These are phyloP conservation scores for Brachyalestes nurse DNA, from an alignment of 2,797 vertebrate genomes.

Conservation along the genomic window DNA sequence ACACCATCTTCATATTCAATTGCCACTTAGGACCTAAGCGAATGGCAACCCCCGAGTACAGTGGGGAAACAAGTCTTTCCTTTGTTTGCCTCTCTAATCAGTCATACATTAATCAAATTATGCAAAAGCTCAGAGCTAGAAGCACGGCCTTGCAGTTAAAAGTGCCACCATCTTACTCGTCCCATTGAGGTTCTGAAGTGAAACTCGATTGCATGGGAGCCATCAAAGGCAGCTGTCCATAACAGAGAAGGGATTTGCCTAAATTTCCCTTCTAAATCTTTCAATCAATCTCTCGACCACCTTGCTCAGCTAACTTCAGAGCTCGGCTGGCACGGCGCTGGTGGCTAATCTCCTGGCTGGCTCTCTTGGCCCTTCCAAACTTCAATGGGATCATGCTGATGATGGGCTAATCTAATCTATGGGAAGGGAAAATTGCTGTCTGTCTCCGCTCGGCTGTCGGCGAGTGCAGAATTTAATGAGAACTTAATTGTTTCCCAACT, in stretches of 20 bases:
- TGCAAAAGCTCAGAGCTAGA: conserved; percentile 27
- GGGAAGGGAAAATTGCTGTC: conserved; percentile 57
- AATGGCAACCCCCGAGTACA: conserved; percentile 2
- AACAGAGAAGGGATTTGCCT: conserved; percentile 45
- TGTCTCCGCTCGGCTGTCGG: conserved; percentile 54
- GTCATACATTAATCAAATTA: conserved; percentile 40
- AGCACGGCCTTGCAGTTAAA: conserved; percentile 16
- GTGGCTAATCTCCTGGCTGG: conserved; percentile 55
- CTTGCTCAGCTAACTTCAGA: conserved; percentile 46
- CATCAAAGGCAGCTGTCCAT: background rate
- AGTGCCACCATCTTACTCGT: conserved; percentile 8
- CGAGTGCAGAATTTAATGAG: conserved; percentile 55
- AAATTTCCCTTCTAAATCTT: conserved; percentile 53
- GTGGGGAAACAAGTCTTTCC: conserved; percentile 25
- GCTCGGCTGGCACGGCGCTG: conserved; percentile 23
- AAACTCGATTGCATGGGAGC: conserved; percentile 2
- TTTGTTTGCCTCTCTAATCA: conserved; percentile 49
- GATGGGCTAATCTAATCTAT: conserved; percentile 61
- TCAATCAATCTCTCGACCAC: conserved; percentile 50
- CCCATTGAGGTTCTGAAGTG: background rate
- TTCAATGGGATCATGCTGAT: conserved; percentile 57
- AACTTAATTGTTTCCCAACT: conserved; percentile 62
- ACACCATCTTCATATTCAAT: conserved; percentile 52
- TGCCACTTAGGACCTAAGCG: conserved; percentile 50
- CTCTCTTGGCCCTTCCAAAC: conserved; percentile 45